Evolutionary conservation across 2,797 vertebrate genomes (phyloP), one percentile per base, ranked within the genome.

Genomic region (Sciurus vulgaris): DNA sequence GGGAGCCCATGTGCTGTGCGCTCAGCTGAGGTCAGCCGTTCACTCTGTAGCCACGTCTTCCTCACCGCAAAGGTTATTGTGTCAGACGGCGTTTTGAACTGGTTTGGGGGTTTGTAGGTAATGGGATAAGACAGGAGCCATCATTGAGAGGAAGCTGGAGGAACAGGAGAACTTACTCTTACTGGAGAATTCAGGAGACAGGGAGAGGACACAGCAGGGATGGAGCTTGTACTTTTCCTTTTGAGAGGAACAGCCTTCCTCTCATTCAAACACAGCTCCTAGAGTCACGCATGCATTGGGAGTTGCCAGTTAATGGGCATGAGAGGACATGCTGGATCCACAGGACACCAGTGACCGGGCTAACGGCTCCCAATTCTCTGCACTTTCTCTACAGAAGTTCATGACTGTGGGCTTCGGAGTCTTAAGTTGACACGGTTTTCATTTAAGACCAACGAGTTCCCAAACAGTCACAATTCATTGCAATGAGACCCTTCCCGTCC

Each of bases 271-370:
- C 4, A 28, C 18, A 78, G 24, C 6, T 70, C 33, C 14, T 5
- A 30, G 35, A 41, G 63, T 83, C 13, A 28, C 5, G 26, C 7
- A 5, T 2, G 10, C 7, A 2, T 13, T 1, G 5, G 6, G 8
- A 3, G 49, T 1, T 61, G 10, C 30, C 54, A 4, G 24, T 15
- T 33, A 6, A 35, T 4, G 33, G 61, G n/a, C 17, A 9, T 12
- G 10, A 26, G 12, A 20, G 30, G 3, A 51, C 26, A n/a, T 2
- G 0, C 0, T 1, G 1, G 28, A 9, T 38, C 18, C 7, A 26
- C n/a, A 20, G 22, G 49, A 30, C n/a, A 24, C 12, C n/a, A 38
- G 6, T 18, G 22, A 70, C 73, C 14, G 18, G 47, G 26, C 15
- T 9, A 1, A 49, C 1, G 15, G n/a, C 12, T 20, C 24, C 5